A percentile compares a stretch with the other conserved stretches of the same genome.
phyloP scores from a whole-genome alignment of 2,113 vertebrate genomes.

The Coturnix japonica region DNA sequence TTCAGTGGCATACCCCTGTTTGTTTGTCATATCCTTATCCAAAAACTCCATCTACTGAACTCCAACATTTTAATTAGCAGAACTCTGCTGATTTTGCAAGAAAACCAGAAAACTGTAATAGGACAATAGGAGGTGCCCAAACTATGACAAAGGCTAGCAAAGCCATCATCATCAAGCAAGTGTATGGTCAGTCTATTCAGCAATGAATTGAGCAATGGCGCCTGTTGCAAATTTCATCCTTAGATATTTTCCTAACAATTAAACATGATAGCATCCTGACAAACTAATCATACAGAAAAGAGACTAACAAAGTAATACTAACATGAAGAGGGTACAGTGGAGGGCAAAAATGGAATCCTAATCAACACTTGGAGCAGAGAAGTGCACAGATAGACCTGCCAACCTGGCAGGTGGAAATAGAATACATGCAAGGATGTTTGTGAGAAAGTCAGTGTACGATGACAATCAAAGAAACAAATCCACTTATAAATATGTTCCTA shows the following conservation, averaged over 20 bases:
- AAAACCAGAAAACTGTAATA: background rate
- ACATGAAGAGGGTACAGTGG: background rate
- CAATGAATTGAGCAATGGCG: background rate
- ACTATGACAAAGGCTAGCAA: background rate
- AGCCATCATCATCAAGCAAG: background rate
- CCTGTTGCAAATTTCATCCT: background rate
- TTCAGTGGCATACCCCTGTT: background rate
- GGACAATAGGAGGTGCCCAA: background rate
- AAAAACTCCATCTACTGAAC: background rate
- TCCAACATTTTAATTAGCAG: background rate
- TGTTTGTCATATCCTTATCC: background rate
- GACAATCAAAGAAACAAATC: background rate
- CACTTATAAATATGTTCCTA: background rate
- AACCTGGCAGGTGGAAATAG: background rate
- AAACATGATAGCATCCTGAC: background rate
- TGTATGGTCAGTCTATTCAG: background rate
- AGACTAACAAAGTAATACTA: background rate
- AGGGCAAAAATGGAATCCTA: background rate
- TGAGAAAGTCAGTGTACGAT: accelerated
- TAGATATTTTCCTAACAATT: background rate
- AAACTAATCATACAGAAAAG: background rate
- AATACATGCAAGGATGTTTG: background rate
- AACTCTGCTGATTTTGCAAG: background rate
- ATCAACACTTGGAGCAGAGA: background rate
- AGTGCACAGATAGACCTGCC: background rate